Evolutionary conservation across 2,888 invertebrate genomes (phyloP).

Genomic region (Sinopyrophorus schimmeli): DNA sequence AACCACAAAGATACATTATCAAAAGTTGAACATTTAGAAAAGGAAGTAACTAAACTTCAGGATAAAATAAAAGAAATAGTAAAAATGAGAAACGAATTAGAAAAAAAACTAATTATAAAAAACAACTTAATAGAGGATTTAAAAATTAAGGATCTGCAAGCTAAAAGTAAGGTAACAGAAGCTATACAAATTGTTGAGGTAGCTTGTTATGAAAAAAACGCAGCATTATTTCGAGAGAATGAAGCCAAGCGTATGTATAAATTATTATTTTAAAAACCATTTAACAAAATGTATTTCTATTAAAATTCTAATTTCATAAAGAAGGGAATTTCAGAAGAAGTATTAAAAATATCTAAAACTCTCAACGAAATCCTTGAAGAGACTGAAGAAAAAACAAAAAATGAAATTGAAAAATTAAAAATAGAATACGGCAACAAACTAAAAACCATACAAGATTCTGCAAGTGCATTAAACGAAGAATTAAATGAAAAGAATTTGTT

Average conservation of each 20-base stretch:
- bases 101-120: slow-evolving; percentile 53
- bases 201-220: slow-evolving; percentile 60
- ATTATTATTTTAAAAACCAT: neutral
- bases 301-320: too few species aligned
- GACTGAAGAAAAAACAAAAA: slow-evolving; percentile 60
- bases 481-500: slow-evolving; percentile 61
- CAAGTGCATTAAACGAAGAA: slow-evolving; percentile 62
- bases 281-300: neutral
- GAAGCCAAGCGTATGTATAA: too few species aligned
- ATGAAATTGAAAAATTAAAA: slow-evolving; percentile 62
- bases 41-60: slow-evolving; percentile 57
- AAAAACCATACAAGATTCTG: slow-evolving; percentile 60
- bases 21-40: slow-evolving; percentile 53
- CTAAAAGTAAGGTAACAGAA: slow-evolving; percentile 61
- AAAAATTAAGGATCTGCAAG: slow-evolving; percentile 55
- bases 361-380: slow-evolving; percentile 61
- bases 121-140: slow-evolving; percentile 52
- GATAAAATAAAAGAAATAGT: slow-evolving; percentile 49
- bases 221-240: slow-evolving; percentile 58
- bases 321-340: slow-evolving; percentile 61
- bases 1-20: slow-evolving; percentile 60
- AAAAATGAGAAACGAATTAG: slow-evolving; percentile 48
- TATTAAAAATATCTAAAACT: slow-evolving; percentile 57
- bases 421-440: slow-evolving; percentile 63
- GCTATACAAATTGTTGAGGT: slow-evolving; percentile 63